A percentile compares a stretch with the other conserved stretches of the same genome.
Conservation (phyloP, 1,140 invertebrate genomes). For the Phenacoccus solenopsis region DNA sequence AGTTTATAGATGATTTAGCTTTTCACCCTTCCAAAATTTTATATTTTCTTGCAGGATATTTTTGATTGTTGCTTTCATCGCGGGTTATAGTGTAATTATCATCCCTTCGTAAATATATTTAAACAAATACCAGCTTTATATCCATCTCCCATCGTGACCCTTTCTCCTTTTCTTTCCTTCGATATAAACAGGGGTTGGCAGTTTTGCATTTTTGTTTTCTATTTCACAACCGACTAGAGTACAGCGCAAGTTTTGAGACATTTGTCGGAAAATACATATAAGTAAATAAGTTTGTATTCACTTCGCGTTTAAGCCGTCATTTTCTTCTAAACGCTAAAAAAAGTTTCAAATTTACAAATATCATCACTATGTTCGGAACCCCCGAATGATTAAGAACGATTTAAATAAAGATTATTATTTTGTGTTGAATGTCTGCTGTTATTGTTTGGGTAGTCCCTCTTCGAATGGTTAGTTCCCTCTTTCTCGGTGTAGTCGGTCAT, state of each 20-base stretch:
- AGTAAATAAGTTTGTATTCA: no score
- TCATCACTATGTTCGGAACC: no score
- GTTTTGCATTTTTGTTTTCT: background rate
- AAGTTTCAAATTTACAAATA: no score
- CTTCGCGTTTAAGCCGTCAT: no score
- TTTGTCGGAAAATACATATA: no score
- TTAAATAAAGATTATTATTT: background rate
- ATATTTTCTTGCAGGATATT: background rate
- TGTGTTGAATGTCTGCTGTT: background rate
- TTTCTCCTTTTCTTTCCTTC: background rate
- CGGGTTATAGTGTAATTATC: background rate
- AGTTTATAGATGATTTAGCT: no score
- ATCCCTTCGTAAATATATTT: slow-evolving; percentile 2
- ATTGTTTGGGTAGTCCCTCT: background rate
- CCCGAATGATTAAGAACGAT: background rate
- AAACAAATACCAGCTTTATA: slow-evolving; percentile 2
- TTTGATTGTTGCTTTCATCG: slow-evolving; percentile 1
- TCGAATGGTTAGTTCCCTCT: background rate
- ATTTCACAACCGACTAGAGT: no score
- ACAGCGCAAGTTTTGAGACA: no score
- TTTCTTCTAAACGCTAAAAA: no score
- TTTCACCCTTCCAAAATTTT: slow-evolving; percentile 2
- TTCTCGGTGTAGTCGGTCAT: background rate
- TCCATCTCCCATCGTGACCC: background rate
- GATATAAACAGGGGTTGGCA: background rate